Evolutionary conservation across 2,797 vertebrate genomes (phyloP), one percentile per base, ranked within the genome.

Genomic region (Oryzias dopingdopingensis): DNA sequence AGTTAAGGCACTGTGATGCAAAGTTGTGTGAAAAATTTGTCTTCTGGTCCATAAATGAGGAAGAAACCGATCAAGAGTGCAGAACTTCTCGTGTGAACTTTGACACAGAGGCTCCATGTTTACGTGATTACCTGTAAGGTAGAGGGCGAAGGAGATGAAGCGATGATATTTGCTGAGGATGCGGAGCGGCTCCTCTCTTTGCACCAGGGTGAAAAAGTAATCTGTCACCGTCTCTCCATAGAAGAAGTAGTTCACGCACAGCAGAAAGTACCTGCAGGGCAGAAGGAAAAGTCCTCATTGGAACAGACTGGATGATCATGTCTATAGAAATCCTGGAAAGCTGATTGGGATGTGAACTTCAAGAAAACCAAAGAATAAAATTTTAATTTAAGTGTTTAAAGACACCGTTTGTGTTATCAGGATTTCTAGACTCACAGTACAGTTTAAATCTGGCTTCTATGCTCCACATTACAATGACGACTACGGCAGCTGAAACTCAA

Each of bases 111-210:
- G 20, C 20, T 29, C 32, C 0, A 37, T 37, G 10, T 37, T 37
- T 37, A 12, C 3, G 2, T 22, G 32, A 15, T 1, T 84, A 98
- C 97, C 97, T 87, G 93, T 94, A 32, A 99, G 90, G 80, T 99
- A 99, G 4, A 99, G 92, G 47, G 96, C 88, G 1, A 99, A 99
- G 70, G 96, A 99, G 63, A 99, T 99, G 75, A 99, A 98, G 13
- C 97, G 95, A 69, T 99, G 97, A 80, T 99, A 99, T 93, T 95
- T 98, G 92, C 96, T 98, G 76, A 99, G 95, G 78, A 99, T 98
- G 10, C 97, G 82, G 70, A 99, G 86, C 0, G 96, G 96, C 80
- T 98, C 97, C 88, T 99, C 97, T 67, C 96, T 89, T 81, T 99
- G 96, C 65, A 99, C 97, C 91, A 99, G 84, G 0, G 94, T 93